A percentile compares a stretch with the other conserved stretches of the same genome.
phyloP scores from a whole-genome alignment of 2,113 vertebrate genomes.

The Gasterosteus nipponicus region DNA sequence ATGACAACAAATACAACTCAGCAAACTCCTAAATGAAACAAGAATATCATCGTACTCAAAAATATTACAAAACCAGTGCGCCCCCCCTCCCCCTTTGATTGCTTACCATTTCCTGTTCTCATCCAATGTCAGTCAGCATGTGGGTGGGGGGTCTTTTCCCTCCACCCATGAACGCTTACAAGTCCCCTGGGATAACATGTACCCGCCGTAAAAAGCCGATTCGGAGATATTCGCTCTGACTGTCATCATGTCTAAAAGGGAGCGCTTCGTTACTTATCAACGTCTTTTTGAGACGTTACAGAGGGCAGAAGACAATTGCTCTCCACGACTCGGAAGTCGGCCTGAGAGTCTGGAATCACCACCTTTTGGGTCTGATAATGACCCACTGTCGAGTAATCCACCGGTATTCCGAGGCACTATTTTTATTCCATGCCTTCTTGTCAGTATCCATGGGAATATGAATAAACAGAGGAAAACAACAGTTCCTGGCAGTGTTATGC shows the following conservation, averaged over 20 bases:
- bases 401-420: slow-evolving; percentile 53
- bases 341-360: slow-evolving; percentile 15
- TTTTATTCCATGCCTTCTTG: slow-evolving; percentile 61
- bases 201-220: slow-evolving; percentile 26
- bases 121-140: neutral
- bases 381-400: slow-evolving; percentile 52
- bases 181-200: slow-evolving; percentile 45
- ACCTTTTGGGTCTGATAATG: slow-evolving; percentile 30
- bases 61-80: neutral
- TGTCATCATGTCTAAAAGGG: slow-evolving; percentile 42
- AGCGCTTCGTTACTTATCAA: slow-evolving; percentile 22
- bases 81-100: neutral
- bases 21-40: neutral
- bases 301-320: neutral
- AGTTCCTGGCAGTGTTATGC: slow-evolving; percentile 70
- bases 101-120: slow-evolving; percentile 11
- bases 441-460: slow-evolving; percentile 71
- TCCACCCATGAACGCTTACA: slow-evolving; percentile 21
- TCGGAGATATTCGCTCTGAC: slow-evolving; percentile 24
- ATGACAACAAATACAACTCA: neutral
- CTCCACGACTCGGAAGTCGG: neutral
- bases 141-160: neutral
- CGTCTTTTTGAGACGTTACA: slow-evolving; percentile 11
- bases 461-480: slow-evolving; percentile 72
- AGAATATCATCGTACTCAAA: neutral